These are phyloP conservation scores for Pollenia griseotomentosa DNA, from an alignment of 2,888 invertebrate species.

Conservation along the genomic window DNA sequence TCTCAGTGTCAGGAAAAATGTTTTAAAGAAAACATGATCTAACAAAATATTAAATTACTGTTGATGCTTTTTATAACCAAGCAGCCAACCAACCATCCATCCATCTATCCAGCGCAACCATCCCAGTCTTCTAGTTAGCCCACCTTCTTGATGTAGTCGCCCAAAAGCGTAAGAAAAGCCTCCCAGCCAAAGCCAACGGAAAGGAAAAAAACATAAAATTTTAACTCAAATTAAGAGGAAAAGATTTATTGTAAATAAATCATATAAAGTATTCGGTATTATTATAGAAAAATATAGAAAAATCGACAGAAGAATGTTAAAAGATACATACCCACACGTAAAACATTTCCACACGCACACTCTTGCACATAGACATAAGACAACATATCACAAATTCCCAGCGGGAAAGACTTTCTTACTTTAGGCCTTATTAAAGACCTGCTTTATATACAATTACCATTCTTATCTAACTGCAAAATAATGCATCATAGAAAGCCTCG, in stretches of 20 bases:
- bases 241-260: constrained; percentile 52
- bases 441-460: no score
- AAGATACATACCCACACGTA: not conserved
- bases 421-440: no score
- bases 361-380: no score
- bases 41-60: constrained; percentile 43
- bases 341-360: not conserved
- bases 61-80: not conserved
- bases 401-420: no score
- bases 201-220: constrained; percentile 4
- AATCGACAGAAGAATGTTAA: constrained; percentile 10
- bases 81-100: not conserved
- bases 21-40: not conserved
- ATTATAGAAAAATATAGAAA: not conserved
- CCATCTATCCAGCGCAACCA: not conserved
- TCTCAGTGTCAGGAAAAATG: not conserved
- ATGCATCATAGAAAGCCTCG: no score
- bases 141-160: no score
- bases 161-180: not conserved
- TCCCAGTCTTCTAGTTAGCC: not conserved
- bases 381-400: no score
- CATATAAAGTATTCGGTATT: constrained; percentile 13
- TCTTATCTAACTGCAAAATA: no score
- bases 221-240: constrained; percentile 38
- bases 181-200: not conserved